These are phyloP conservation scores for Acanthornis magna DNA, from an alignment of 2,797 vertebrate genomes.

Conservation along the genomic window DNA sequence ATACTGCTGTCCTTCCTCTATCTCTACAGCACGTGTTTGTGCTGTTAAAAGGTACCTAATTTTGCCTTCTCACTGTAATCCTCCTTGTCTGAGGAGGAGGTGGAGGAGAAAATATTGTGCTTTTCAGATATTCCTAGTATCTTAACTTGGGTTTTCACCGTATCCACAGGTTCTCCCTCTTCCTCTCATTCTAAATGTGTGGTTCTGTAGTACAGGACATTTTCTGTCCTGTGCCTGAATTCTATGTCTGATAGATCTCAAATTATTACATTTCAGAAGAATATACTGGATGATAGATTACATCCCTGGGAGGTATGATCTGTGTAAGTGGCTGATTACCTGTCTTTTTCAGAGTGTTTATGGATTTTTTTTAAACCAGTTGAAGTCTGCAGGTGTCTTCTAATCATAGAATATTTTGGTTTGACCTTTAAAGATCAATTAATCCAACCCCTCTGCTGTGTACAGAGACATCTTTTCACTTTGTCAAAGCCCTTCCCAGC, in stretches of 20 bases:
- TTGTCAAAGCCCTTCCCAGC: neutral
- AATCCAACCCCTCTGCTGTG: neutral
- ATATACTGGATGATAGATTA: neutral
- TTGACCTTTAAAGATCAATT: neutral
- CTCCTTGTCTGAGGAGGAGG: neutral
- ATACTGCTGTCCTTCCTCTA: neutral
- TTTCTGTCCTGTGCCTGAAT: neutral
- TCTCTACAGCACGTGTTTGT: neutral
- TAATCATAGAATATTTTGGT: neutral
- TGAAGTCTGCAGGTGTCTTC: neutral
- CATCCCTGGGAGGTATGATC: neutral
- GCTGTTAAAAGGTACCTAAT: neutral
- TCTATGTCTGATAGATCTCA: neutral
- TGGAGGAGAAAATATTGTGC: neutral
- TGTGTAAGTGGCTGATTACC: neutral
- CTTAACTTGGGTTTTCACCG: slow-evolving; percentile 24
- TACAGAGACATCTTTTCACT: neutral
- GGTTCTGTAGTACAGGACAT: neutral
- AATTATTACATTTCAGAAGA: neutral
- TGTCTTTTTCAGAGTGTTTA: slow-evolving; percentile 16
- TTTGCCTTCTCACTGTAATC: slow-evolving; percentile 3
- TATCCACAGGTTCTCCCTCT: neutral
- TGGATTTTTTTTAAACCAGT: neutral
- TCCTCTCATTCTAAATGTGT: neutral
- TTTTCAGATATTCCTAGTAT: neutral